Evolutionary conservation across 1,140 invertebrate species (phyloP).

Genomic region (Neodiprion fabricii): DNA sequence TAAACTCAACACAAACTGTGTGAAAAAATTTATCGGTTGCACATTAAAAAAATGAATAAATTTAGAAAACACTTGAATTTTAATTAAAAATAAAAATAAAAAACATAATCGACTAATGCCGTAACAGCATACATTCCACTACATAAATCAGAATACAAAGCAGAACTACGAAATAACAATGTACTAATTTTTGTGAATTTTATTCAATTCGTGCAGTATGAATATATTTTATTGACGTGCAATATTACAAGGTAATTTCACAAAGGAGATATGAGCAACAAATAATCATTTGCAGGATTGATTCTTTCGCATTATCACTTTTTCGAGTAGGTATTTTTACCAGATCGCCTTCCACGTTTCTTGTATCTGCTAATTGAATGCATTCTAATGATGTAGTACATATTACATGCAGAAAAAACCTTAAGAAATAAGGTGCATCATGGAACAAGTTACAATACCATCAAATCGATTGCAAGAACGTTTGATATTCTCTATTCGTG

Average conservation of each 20-base stretch:
- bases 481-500: background rate
- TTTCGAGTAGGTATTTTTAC: constrained; percentile 22
- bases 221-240: constrained; percentile 6
- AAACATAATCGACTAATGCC: too few relatives aligned
- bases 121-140: too few relatives aligned
- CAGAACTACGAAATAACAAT: background rate
- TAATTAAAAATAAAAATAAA: too few relatives aligned
- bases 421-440: background rate
- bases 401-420: constrained; percentile 26
- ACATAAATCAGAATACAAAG: background rate
- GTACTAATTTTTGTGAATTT: background rate
- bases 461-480: background rate
- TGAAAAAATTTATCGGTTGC: too few relatives aligned
- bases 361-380: constrained; percentile 27
- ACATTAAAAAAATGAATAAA: too few relatives aligned
- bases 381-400: constrained; percentile 8
- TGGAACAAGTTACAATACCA: background rate
- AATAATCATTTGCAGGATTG: background rate
- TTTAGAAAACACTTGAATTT: too few relatives aligned
- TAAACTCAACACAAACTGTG: too few relatives aligned
- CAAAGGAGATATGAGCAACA: background rate
- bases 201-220: background rate
- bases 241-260: background rate
- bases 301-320: background rate
- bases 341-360: constrained; percentile 24